These are phyloP conservation scores for Cephus runcator DNA, from an alignment of 2,888 invertebrate species.

Conservation along the genomic window DNA sequence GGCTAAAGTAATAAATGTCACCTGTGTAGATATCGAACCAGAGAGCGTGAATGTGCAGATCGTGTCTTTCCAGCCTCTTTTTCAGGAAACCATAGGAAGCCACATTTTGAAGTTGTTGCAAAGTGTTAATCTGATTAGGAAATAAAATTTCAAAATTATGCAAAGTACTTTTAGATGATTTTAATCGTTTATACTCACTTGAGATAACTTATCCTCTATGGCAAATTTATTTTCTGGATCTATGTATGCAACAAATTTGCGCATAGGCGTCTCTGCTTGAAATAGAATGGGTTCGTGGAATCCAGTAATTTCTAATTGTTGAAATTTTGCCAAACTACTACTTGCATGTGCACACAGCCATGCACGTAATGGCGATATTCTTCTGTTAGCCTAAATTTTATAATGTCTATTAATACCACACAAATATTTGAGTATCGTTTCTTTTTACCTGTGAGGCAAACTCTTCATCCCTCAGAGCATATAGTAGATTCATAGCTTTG, in stretches of 20 bases:
- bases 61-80: slow-evolving; percentile 80
- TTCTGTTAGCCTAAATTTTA: slow-evolving; percentile 73
- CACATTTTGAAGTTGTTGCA: slow-evolving; percentile 92
- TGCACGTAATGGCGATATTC: slow-evolving; percentile 87
- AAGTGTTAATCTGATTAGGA: slow-evolving; percentile 77
- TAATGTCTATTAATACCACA: not conserved
- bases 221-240: slow-evolving; percentile 91
- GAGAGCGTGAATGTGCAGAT: slow-evolving; percentile 90
- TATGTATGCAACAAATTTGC: slow-evolving; percentile 92
- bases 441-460: slow-evolving; percentile 74
- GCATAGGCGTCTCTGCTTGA: slow-evolving; percentile 86
- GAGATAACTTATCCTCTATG: slow-evolving; percentile 92
- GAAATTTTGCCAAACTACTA: slow-evolving; percentile 84
- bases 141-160: slow-evolving; percentile 6
- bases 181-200: slow-evolving; percentile 69
- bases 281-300: slow-evolving; percentile 82
- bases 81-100: slow-evolving; percentile 93
- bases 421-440: not conserved
- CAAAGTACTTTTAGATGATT: not conserved
- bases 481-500: slow-evolving; percentile 95
- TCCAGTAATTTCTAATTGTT: slow-evolving; percentile 73
- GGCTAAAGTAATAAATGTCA: slow-evolving; percentile 93
- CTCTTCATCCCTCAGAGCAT: slow-evolving; percentile 82
- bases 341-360: slow-evolving; percentile 92
- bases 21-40: slow-evolving; percentile 99